Percentiles rank a stretch among this genome's conserved stretches.
phyloP scores from a whole-genome alignment of 2,113 vertebrate genomes.

The Entosphenus tridentatus region DNA sequence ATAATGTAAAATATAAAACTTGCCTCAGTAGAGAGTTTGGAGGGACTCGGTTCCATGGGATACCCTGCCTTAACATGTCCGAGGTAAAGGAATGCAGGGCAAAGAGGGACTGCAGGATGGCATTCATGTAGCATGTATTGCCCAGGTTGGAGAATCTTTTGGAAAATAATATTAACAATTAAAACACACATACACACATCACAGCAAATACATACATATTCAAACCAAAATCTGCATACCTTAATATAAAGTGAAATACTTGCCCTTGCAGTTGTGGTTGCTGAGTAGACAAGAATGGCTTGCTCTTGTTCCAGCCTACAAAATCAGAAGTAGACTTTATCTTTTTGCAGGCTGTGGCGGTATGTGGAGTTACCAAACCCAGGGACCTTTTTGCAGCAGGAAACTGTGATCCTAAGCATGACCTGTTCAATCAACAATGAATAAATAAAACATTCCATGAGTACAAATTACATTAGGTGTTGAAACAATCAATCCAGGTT shows the following conservation, averaged over 20 bases:
- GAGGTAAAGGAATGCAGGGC: slow-evolving; percentile 84
- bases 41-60: slow-evolving; percentile 79
- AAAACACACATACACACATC: slow-evolving; percentile 9
- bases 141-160: slow-evolving; percentile 85
- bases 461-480: neutral
- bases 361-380: slow-evolving; percentile 58
- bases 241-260: slow-evolving; percentile 8
- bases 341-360: slow-evolving; percentile 61
- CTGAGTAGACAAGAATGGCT: slow-evolving; percentile 41
- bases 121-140: slow-evolving; percentile 98
- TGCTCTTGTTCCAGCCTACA: slow-evolving; percentile 74
- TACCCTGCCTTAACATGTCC: slow-evolving; percentile 77
- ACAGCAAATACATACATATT: neutral
- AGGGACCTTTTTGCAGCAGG: slow-evolving; percentile 60
- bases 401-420: slow-evolving; percentile 30
- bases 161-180: slow-evolving; percentile 4
- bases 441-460: neutral
- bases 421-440: slow-evolving; percentile 21
- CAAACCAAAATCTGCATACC: neutral
- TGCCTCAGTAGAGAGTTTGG: slow-evolving; percentile 79
- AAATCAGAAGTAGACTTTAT: slow-evolving; percentile 65
- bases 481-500: neutral
- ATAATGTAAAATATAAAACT: neutral
- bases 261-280: slow-evolving; percentile 80
- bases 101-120: slow-evolving; percentile 89